Evolutionary conservation across 1,140 invertebrate species (phyloP).

Genomic region (Aphelenchoides besseyi): DNA sequence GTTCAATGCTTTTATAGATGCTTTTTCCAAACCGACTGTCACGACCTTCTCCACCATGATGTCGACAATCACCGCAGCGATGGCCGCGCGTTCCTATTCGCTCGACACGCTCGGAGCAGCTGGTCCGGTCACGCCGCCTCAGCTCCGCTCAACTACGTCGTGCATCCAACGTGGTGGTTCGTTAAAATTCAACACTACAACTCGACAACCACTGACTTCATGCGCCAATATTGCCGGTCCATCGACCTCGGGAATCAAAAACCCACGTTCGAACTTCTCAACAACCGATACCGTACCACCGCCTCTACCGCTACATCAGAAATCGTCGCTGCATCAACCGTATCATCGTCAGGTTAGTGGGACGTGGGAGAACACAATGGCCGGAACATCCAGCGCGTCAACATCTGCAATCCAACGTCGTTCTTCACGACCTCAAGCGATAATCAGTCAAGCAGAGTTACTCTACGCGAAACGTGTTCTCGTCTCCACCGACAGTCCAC

Average conservation of each 20-base stretch:
- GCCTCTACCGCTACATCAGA: not conserved
- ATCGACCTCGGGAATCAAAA: slow-evolving; percentile 5
- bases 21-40: slow-evolving; percentile 20
- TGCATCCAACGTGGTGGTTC: slow-evolving; percentile 29
- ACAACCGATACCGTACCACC: not conserved
- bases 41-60: slow-evolving; percentile 42
- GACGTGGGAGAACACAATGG: not conserved
- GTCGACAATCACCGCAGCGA: slow-evolving; percentile 32
- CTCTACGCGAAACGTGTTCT: slow-evolving; percentile 25
- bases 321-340: not conserved
- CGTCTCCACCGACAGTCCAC: slow-evolving; percentile 7
- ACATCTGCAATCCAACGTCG: not conserved
- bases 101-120: slow-evolving; percentile 40
- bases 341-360: not conserved
- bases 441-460: slow-evolving; percentile 14
- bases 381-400: slow-evolving; percentile 5
- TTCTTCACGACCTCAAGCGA: not conserved
- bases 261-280: not conserved
- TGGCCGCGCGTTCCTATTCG: slow-evolving; percentile 45
- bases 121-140: slow-evolving; percentile 7
- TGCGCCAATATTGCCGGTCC: not conserved
- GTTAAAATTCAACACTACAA: slow-evolving; percentile 9
- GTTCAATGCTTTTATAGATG: slow-evolving; percentile 18
- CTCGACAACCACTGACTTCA: not conserved
- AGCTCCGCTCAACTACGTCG: not conserved